Percentiles rank a stretch among this genome's conserved stretches.
These are phyloP conservation scores for Zaprionus tsacasi DNA, from an alignment of 1,140 invertebrate genomes.

Conservation along the genomic window DNA sequence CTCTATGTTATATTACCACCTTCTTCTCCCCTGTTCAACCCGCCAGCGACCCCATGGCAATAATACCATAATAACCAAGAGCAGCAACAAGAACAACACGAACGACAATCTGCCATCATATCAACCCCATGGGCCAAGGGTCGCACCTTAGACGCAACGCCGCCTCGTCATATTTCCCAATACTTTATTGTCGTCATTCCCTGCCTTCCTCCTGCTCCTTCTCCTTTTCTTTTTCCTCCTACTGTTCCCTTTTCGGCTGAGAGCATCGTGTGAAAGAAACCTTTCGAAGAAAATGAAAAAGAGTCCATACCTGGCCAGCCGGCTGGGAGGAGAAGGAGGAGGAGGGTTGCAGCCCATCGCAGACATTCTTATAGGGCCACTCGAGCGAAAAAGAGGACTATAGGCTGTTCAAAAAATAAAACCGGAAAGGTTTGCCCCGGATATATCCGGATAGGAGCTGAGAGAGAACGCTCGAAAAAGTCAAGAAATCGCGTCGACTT, in stretches of 20 bases:
- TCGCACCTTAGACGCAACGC: slow-evolving; percentile 35
- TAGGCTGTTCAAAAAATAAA: slow-evolving; percentile 33
- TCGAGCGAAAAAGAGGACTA: slow-evolving; percentile 24
- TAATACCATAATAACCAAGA: slow-evolving; percentile 18
- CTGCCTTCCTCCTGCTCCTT: slow-evolving; percentile 27
- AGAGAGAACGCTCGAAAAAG: slow-evolving; percentile 13
- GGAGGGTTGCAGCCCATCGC: slow-evolving; percentile 11
- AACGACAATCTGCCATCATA: slow-evolving; percentile 20
- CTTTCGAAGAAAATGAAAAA: slow-evolving; percentile 14
- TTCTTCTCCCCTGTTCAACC: not conserved
- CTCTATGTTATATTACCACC: not conserved
- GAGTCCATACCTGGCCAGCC: not conserved
- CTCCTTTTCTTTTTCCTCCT: not conserved
- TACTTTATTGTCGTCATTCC: slow-evolving; percentile 48
- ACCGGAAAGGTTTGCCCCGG: slow-evolving; percentile 7
- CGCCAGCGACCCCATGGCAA: slow-evolving; percentile 35
- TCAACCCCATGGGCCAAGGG: slow-evolving; percentile 54
- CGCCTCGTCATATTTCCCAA: slow-evolving; percentile 49
- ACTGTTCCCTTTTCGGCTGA: slow-evolving; percentile 20
- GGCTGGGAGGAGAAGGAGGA: too few species aligned
- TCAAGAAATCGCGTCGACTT: slow-evolving; percentile 21
- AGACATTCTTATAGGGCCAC: slow-evolving; percentile 51
- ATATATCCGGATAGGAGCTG: not conserved
- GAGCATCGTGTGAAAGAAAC: slow-evolving; percentile 60
- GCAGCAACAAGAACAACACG: slow-evolving; percentile 8